Evolutionary conservation across 2,888 invertebrate genomes (phyloP).

Genomic region (Kryphioiulus occultus): DNA sequence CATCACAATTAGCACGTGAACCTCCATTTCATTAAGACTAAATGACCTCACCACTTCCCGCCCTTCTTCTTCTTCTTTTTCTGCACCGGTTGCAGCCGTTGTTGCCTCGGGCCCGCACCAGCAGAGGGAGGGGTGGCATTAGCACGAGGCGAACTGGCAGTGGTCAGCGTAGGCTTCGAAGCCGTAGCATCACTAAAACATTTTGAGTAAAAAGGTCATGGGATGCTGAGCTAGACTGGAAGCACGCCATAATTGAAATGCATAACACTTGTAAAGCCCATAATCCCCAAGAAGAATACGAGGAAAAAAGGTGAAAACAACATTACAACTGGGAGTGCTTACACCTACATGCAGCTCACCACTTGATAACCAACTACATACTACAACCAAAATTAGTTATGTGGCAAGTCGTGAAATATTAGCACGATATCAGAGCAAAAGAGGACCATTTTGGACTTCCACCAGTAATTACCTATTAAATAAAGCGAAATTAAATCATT

Average conservation of each 20-base stretch:
- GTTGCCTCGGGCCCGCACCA: conserved; percentile 72
- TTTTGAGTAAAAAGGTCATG: neutral
- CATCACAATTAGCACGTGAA: too few species aligned
- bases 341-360: too few species aligned
- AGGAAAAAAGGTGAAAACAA: too few species aligned
- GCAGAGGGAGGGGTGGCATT: conserved; percentile 67
- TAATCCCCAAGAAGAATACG: too few species aligned
- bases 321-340: too few species aligned
- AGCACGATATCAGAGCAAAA: neutral
- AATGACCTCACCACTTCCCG: conserved; percentile 51
- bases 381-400: too few species aligned
- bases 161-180: neutral
- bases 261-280: too few species aligned
- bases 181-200: neutral
- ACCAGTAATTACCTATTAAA: neutral
- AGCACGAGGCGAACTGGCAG: conserved; percentile 49
- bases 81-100: conserved; percentile 75
- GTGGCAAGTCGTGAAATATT: neutral
- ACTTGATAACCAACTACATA: neutral
- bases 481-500: neutral
- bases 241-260: too few species aligned
- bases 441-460: too few species aligned
- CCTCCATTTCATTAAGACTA: too few species aligned
- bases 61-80: conserved; percentile 73
- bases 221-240: neutral